Evolutionary conservation across 2,113 vertebrate genomes (phyloP).

Genomic region (Ia io): DNA sequence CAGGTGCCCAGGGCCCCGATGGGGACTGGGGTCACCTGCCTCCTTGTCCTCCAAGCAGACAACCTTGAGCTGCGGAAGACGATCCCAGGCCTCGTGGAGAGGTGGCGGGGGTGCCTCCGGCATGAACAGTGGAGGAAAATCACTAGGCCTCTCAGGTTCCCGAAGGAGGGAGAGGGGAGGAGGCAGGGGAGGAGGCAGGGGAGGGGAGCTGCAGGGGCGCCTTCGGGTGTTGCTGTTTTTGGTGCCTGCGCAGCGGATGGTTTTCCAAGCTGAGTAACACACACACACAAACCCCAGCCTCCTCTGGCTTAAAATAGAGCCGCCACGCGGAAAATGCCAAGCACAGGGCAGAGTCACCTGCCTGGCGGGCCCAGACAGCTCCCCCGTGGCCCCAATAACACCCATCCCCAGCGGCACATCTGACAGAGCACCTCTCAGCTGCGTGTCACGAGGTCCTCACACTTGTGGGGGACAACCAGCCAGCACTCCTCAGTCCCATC

Average conservation of each 20-base stretch:
- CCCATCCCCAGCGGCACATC: background rate
- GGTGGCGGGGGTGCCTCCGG: background rate
- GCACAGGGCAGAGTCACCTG: constrained; percentile 64
- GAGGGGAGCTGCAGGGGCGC: background rate
- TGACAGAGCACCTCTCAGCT: constrained; percentile 10
- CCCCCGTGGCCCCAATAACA: constrained; percentile 46
- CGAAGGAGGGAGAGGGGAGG: background rate
- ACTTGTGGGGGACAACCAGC: background rate
- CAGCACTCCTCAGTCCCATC: background rate
- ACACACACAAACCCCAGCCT: constrained; percentile 60
- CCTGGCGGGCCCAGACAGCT: constrained; percentile 40
- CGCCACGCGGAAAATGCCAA: constrained; percentile 69
- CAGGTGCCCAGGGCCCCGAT: background rate
- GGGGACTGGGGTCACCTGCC: background rate
- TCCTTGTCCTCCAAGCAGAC: background rate
- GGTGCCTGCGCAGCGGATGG: constrained; percentile 77
- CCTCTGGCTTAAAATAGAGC: constrained; percentile 84
- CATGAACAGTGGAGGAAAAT: constrained; percentile 37
- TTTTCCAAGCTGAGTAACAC: constrained; percentile 80
- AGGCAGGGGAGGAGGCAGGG: background rate
- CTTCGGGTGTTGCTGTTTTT: constrained; percentile 77
- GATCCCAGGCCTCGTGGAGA: background rate
- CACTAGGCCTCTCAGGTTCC: constrained; percentile 3
- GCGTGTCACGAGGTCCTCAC: background rate
- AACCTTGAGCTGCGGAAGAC: background rate